Evolutionary conservation across 1,140 invertebrate genomes (phyloP).

Genomic region (Lordiphosa mommai): DNA sequence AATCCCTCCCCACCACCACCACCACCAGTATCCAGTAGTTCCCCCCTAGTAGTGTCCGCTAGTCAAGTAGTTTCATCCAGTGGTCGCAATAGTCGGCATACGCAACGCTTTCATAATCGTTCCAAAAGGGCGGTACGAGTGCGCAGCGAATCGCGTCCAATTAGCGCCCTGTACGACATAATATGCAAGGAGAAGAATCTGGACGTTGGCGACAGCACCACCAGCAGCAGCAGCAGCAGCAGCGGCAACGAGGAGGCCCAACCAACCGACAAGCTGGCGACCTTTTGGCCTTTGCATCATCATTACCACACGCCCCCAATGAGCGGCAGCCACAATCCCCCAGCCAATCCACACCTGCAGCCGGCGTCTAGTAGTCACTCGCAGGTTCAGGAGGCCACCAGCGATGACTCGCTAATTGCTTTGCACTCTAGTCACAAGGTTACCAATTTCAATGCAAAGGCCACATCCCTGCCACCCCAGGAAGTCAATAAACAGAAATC

Average conservation of each 20-base stretch:
- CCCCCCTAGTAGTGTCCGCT: constrained; percentile 42
- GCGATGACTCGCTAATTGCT: constrained; percentile 19
- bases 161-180: constrained; percentile 78
- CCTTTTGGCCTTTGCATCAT: constrained; percentile 65
- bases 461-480: constrained; percentile 57
- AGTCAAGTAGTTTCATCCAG: constrained; percentile 19
- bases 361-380: constrained; percentile 7
- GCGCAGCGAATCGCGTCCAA: constrained; percentile 75
- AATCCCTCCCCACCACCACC: constrained; percentile 26
- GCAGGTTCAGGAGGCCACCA: constrained; percentile 3
- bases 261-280: constrained; percentile 63
- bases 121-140: constrained; percentile 67
- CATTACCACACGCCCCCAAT: constrained; percentile 52
- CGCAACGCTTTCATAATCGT: constrained; percentile 65
- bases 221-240: constrained; percentile 41
- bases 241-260: constrained; percentile 15
- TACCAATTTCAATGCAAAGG: constrained; percentile 46
- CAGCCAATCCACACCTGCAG: constrained; percentile 16
- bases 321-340: constrained; percentile 32
- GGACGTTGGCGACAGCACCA: constrained; percentile 49
- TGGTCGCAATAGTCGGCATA: constrained; percentile 45
- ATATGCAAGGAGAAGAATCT: constrained; percentile 79
- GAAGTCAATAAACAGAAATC: not conserved
- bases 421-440: constrained; percentile 57
- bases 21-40: constrained; percentile 32